These are phyloP conservation scores for Papilio machaon DNA, from an alignment of 1,140 invertebrate genomes.

Conservation along the genomic window DNA sequence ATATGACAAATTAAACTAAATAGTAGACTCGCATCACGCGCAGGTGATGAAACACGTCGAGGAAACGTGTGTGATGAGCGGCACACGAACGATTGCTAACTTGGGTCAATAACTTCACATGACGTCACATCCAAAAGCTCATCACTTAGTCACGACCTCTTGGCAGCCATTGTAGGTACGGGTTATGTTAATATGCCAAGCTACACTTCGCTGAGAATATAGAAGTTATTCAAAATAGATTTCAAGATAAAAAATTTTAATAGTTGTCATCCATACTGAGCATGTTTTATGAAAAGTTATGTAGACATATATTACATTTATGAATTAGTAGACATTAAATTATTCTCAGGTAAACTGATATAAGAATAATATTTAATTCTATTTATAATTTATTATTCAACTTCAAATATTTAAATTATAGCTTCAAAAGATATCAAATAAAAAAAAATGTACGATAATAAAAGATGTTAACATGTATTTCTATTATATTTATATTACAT, in stretches of 20 bases:
- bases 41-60: slow-evolving; percentile 19
- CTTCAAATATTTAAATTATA: not conserved
- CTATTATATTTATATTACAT: slow-evolving; percentile 8
- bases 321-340: not conserved
- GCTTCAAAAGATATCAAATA: not conserved
- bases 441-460: not conserved
- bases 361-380: not conserved
- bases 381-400: not conserved
- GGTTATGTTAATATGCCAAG: slow-evolving; percentile 37
- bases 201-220: slow-evolving; percentile 20
- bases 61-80: slow-evolving; percentile 36
- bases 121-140: slow-evolving; percentile 62
- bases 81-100: slow-evolving; percentile 40
- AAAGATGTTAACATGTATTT: not conserved
- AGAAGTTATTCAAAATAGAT: slow-evolving; percentile 27
- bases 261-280: slow-evolving; percentile 19
- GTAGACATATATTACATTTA: no score
- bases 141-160: slow-evolving; percentile 53
- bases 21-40: slow-evolving; percentile 7
- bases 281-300: not conserved
- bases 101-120: slow-evolving; percentile 56
- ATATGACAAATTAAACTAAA: slow-evolving; percentile 39
- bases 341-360: not conserved
- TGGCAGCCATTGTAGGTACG: slow-evolving; percentile 42
- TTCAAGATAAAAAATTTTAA: slow-evolving; percentile 23